phyloP scores from a whole-genome alignment of 2,797 vertebrate genomes.

The Anas acuta region DNA sequence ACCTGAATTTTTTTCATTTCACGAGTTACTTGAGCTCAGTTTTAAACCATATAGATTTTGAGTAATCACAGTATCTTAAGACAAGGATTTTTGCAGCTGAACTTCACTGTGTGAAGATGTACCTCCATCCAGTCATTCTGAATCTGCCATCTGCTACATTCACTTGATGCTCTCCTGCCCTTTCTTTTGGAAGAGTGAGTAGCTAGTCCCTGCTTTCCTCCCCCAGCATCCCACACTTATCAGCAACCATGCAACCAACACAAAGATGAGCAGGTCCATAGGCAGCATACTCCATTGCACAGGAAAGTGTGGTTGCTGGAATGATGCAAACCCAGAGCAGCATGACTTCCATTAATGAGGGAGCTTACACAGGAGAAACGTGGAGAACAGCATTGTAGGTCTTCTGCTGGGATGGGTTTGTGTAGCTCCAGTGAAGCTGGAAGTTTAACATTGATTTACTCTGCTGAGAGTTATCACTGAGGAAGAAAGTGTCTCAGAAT shows the following conservation, averaged over 20 bases:
- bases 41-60: background rate
- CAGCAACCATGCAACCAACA: rapidly evolving
- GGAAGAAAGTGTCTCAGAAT: background rate
- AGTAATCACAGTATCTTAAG: background rate
- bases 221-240: background rate
- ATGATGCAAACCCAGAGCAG: background rate
- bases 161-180: background rate
- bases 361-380: background rate
- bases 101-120: background rate
- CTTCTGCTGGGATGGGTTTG: background rate
- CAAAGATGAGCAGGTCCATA: background rate
- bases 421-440: background rate
- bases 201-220: background rate
- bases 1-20: background rate
- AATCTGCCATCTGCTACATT: background rate
- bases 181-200: background rate
- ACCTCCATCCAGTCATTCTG: background rate
- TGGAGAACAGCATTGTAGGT: background rate
- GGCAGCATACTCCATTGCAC: background rate
- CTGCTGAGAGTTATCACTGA: background rate
- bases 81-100: background rate
- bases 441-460: background rate
- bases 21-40: background rate
- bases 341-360: background rate
- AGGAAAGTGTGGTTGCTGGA: background rate